Evolutionary conservation across 2,797 vertebrate species (phyloP).

Genomic region (Coccyzus lansbergi): DNA sequence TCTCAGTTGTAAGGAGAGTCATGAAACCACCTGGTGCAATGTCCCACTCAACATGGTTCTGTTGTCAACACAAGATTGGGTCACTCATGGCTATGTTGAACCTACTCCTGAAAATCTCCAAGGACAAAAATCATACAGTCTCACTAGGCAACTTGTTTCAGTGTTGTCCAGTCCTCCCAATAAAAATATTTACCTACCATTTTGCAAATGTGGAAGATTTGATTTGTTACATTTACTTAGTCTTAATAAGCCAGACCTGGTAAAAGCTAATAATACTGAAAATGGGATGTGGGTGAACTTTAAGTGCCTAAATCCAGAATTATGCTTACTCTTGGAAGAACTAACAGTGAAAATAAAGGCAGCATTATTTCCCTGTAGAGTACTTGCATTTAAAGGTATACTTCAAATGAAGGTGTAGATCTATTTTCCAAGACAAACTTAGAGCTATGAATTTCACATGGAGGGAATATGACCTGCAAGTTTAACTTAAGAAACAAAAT

Average conservation of each 20-base stretch:
- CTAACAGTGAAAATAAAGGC: background rate
- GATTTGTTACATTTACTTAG: background rate
- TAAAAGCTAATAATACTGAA: background rate
- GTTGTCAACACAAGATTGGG: background rate
- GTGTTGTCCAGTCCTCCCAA: background rate
- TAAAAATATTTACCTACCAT: background rate
- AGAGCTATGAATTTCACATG: background rate
- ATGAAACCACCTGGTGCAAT: background rate
- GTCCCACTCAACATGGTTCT: rapidly evolving
- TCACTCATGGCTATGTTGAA: background rate
- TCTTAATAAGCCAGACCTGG: background rate
- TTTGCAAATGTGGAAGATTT: background rate
- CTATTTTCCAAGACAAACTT: background rate
- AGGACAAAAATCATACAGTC: rapidly evolving
- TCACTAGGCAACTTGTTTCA: background rate
- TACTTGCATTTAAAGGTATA: background rate
- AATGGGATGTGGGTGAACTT: background rate
- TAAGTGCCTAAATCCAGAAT: background rate
- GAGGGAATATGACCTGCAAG: background rate
- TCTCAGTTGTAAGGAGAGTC: background rate
- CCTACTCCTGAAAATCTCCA: background rate
- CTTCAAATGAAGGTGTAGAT: background rate
- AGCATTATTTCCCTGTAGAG: background rate
- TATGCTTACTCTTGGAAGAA: background rate
- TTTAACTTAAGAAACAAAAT: background rate